These are phyloP conservation scores for Eilema depressum DNA, from an alignment of 2,888 invertebrate genomes.

Conservation along the genomic window DNA sequence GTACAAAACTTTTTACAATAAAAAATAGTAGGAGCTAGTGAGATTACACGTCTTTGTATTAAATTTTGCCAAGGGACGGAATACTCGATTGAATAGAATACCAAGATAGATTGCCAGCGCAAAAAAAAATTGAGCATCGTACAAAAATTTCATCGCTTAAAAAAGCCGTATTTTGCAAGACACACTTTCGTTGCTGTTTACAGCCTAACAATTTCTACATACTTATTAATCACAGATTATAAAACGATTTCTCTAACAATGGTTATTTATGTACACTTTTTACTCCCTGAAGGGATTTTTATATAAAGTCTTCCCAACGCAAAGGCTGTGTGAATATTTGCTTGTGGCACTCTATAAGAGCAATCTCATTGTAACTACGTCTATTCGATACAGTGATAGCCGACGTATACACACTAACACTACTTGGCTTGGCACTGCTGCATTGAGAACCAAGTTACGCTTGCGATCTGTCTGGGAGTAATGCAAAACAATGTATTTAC, in stretches of 20 bases:
- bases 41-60: slow-evolving; percentile 69
- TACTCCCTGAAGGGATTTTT: slow-evolving; percentile 69
- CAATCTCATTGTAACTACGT: slow-evolving; percentile 62
- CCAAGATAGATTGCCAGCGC: slow-evolving; percentile 42
- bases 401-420: slow-evolving; percentile 38
- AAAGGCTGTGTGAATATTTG: slow-evolving; percentile 47
- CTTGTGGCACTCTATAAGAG: slow-evolving; percentile 66
- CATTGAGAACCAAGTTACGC: slow-evolving; percentile 52
- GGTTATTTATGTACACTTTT: slow-evolving; percentile 74
- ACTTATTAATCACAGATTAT: slow-evolving; percentile 70
- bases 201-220: slow-evolving; percentile 75
- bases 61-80: slow-evolving; percentile 80
- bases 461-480: slow-evolving; percentile 22
- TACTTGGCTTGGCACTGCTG: slow-evolving; percentile 67
- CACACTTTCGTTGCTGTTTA: slow-evolving; percentile 77
- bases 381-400: slow-evolving; percentile 52
- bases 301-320: slow-evolving; percentile 68
- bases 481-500: neutral
- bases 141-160: slow-evolving; percentile 38
- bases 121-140: slow-evolving; percentile 47
- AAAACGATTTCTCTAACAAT: slow-evolving; percentile 61
- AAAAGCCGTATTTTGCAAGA: slow-evolving; percentile 42
- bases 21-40: slow-evolving; percentile 64
- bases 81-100: slow-evolving; percentile 58
- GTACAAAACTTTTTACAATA: slow-evolving; percentile 60